Base-by-base conservation (phyloP, 2,888 invertebrate genomes). In the Phengaris arion region DNA sequence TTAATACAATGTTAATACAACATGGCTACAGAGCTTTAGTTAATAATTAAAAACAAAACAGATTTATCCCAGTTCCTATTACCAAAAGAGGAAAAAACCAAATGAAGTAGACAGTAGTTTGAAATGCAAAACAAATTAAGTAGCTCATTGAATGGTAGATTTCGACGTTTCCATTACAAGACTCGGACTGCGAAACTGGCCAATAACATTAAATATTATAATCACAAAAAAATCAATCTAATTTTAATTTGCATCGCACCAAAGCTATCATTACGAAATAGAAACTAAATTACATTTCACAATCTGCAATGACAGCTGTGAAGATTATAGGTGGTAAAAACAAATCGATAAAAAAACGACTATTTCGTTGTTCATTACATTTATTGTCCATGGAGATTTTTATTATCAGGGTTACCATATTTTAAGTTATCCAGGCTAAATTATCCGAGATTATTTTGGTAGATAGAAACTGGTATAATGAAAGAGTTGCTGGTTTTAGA, bases 201-300 rank as follows among this genome's bases (percentile, higher is more conserved):
- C 22, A 59, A 48, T 48, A 48, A 7, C 59, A 59, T 59, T 59
- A 35, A 64, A 35, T 12, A 64, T 64, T 64, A 64, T 35, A 45
- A 64, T 64, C 64, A 64, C 64, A 64, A 35, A 35, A 64, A 64
- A 64, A 45, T 52, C 64, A 64, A 64, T 64, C 64, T 64, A 64
- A 64, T 64, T 64, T 12, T 45, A 64, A 64, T 35, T 51, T 52
- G 22, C 57, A 70, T 68, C 45, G n/a, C 22, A 68, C 57, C 57
- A 48, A 70, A 69, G 70, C 10, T 59, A 75, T 51, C 70, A 57
- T 70, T 59, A 75, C 48, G 70, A 72, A 75, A 75, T 48, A 48
- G 22, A 70, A 70, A 51, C 48, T 51, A 51, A 70, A 70, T 70
- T 70, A 70, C 48, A 51, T 70, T 70, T 70, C 48, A 22, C 70